These are phyloP conservation scores for Aspidiotus rigidus DNA, from an alignment of 2,888 invertebrate species.

Conservation along the genomic window DNA sequence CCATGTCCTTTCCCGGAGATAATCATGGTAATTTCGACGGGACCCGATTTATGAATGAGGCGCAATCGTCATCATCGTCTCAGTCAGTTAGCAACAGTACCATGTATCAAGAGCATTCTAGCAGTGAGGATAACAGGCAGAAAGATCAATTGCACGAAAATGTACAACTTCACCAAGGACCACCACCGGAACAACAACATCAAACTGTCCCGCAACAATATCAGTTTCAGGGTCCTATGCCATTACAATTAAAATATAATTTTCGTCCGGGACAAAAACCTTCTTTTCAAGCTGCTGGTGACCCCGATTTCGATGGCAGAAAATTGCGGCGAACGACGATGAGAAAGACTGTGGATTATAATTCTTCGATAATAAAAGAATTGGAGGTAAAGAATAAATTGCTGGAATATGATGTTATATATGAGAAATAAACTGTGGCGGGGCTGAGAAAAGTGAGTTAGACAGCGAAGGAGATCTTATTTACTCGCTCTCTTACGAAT, in stretches of 20 bases:
- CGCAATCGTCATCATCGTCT: not conserved
- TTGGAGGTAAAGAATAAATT: slow-evolving; percentile 57
- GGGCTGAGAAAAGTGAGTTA: too few relatives aligned
- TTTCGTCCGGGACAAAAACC: slow-evolving; percentile 30
- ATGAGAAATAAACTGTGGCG: too few relatives aligned
- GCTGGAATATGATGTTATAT: too few relatives aligned
- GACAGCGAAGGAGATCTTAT: too few relatives aligned
- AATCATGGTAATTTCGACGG: not conserved
- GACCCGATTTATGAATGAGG: not conserved
- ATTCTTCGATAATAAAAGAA: slow-evolving; percentile 84
- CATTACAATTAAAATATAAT: slow-evolving; percentile 26
- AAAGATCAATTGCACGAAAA: slow-evolving; percentile 19
- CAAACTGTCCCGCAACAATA: slow-evolving; percentile 24
- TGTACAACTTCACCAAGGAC: not conserved
- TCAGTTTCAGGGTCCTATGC: slow-evolving; percentile 36
- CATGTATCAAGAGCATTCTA: not conserved
- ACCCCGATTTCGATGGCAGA: slow-evolving; percentile 83
- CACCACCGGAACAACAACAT: not conserved
- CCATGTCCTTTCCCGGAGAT: not conserved
- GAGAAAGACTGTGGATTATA: slow-evolving; percentile 96
- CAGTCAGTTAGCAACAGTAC: not conserved
- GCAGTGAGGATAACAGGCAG: slow-evolving; percentile 19
- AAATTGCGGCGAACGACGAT: slow-evolving; percentile 90
- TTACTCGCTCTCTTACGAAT: too few relatives aligned
- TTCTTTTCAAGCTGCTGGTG: slow-evolving; percentile 24